Conservation (phyloP, 2,888 invertebrate genomes). For the Andrena bicolor region DNA sequence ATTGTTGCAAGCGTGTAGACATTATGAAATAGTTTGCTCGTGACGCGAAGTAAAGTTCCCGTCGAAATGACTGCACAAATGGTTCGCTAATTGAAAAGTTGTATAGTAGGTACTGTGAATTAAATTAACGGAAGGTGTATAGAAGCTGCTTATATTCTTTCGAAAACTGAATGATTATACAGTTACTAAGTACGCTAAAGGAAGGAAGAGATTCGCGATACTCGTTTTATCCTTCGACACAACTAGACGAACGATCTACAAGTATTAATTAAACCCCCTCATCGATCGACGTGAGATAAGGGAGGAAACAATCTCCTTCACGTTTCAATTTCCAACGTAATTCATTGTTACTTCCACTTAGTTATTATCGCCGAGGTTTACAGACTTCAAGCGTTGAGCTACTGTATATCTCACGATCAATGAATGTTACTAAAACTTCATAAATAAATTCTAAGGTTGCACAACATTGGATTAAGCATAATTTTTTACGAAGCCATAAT, state of each 20-base stretch:
- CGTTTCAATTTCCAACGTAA: not conserved
- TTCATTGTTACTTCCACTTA: constrained; percentile 20
- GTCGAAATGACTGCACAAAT: too few relatives aligned
- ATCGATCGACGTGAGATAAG: constrained; percentile 42
- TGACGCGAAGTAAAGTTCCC: too few relatives aligned
- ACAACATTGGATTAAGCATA: not conserved
- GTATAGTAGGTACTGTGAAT: too few relatives aligned
- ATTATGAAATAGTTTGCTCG: too few relatives aligned
- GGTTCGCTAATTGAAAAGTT: too few relatives aligned
- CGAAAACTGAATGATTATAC: too few relatives aligned
- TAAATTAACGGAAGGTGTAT: too few relatives aligned
- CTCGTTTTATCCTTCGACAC: constrained; percentile 3
- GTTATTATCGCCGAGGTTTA: constrained; percentile 6
- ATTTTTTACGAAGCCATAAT: not conserved
- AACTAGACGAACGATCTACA: not conserved
- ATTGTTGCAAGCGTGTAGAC: not conserved
- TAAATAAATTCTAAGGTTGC: not conserved
- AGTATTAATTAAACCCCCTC: constrained; percentile 25
- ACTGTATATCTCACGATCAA: too few relatives aligned
- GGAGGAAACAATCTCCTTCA: not conserved
- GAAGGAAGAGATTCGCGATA: not conserved
- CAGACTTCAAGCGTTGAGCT: not conserved
- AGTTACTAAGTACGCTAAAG: not conserved
- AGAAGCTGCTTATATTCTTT: too few relatives aligned
- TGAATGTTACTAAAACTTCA: not conserved